These are phyloP conservation scores for Halocynthia aurantium DNA, from an alignment of 23 tunicate species.

Conservation along the genomic window DNA sequence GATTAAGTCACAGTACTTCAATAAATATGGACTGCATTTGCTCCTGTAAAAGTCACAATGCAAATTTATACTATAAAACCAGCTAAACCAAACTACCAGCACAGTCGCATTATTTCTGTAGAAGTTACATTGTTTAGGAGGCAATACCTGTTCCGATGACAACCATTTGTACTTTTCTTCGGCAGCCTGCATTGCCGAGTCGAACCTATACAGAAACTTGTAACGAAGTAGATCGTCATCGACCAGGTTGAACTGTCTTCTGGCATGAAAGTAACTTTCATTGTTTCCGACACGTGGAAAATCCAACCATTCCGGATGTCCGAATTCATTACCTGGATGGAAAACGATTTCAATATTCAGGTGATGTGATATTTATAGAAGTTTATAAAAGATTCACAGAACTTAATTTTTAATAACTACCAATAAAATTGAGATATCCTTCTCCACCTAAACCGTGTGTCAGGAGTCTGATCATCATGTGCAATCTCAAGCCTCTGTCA, in stretches of 20 bases:
- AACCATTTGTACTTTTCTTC: conserved; percentile 88
- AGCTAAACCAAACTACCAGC: not conserved
- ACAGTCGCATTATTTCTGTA: not conserved
- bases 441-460: conserved; percentile 96
- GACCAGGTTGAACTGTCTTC: conserved; percentile 87
- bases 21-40: too few species aligned
- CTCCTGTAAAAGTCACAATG: not conserved
- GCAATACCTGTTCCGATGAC: conserved; percentile 33
- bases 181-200: conserved; percentile 65
- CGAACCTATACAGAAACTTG: conserved; percentile 70
- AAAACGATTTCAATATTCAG: not conserved
- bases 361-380: too few species aligned
- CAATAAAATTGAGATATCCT: conserved; percentile 97
- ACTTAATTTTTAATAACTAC: conserved; percentile 16
- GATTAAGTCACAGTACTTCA: not conserved
- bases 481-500: conserved; percentile 90
- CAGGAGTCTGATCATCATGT: conserved; percentile 89
- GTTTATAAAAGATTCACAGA: not conserved
- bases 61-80: not conserved
- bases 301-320: conserved; percentile 99
- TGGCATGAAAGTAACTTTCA: conserved; percentile 75
- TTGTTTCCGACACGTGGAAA: conserved; percentile 95
- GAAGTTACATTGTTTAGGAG: not conserved
- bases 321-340: conserved; percentile 87
- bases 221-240: conserved; percentile 82